Percentiles rank a stretch among this genome's conserved stretches.
Conservation (phyloP, 2,888 invertebrate species). For the Pseudeuparius sepicola region DNA sequence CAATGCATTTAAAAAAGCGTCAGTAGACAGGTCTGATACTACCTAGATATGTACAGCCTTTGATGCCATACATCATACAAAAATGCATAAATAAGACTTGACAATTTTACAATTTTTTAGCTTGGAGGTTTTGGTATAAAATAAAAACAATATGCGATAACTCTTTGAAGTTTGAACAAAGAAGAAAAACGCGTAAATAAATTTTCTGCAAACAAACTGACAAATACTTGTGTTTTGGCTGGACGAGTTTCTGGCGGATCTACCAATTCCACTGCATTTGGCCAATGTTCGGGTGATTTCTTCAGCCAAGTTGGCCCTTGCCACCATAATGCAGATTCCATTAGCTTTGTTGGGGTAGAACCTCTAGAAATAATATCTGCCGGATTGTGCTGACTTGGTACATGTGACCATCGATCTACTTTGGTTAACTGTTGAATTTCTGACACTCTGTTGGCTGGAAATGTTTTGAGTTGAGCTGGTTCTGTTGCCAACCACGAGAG, state of each 20-base stretch:
- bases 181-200: too few relatives aligned
- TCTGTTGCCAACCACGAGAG: conserved; percentile 22
- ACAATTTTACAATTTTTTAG: too few relatives aligned
- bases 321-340: conserved; percentile 19
- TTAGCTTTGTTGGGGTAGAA: conserved; percentile 12
- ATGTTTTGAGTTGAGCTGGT: conserved; percentile 23
- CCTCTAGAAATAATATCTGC: conserved; percentile 26
- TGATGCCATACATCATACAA: not conserved
- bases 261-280: not conserved
- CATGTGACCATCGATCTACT: conserved; percentile 22
- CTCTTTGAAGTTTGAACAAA: conserved; percentile 4
- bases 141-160: conserved; percentile 7
- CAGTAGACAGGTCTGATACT: not conserved
- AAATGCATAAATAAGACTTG: conserved; percentile 1
- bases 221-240: too few relatives aligned
- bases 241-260: conserved; percentile 4
- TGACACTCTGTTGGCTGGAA: conserved; percentile 24
- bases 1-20: conserved; percentile 2
- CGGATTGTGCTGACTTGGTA: conserved; percentile 22
- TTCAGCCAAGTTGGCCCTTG: conserved; percentile 16
- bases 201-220: too few relatives aligned
- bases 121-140: too few relatives aligned
- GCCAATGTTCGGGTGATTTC: not conserved
- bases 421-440: conserved; percentile 21
- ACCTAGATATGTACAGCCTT: not conserved